Evolutionary conservation across 2,888 invertebrate genomes (phyloP), one percentile per base, ranked within the genome.

Genomic region (Pseudococcus longispinus): DNA sequence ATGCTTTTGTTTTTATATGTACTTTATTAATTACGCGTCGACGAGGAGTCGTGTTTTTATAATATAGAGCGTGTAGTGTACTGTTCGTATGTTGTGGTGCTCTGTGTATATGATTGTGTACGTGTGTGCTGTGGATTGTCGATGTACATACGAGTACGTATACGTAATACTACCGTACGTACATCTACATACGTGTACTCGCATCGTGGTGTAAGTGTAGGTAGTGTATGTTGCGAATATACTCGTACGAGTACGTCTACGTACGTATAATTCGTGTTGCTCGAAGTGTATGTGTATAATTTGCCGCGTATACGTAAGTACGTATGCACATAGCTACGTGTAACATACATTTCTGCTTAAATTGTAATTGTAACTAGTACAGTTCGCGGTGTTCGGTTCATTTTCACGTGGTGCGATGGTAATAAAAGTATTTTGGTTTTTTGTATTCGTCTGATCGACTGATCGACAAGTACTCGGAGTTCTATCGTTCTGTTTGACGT

Each of bases 11-110:
- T 74, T 74, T 74, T 32, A 23, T 55, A 26, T 29, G 18, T 29
- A 20, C 42, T 80, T 42, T 80, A 80, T 80, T 80, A 80, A 80
- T 80, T 80, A 80, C 37, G 37, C 42, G 77, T 80, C 77, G 77
- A 80, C 42, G 77, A 80, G 77, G 42, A 29, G 77, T 42, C 23
- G 42, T 42, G 77, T 37, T 42, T 80, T 70, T 70, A 18, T 70
- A 70, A 32, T 32, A 18, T 70, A 29, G 77, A 42, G 77, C 77
- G 77, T 80, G 42, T 80, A 42, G 2, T 1, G 29, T 42, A 42
- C 29, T 13, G 5, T 70, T 70, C 29, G 29, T 74, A 26, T 70
- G 11, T 70, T 18, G 26, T 70, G 29, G 51, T 51, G 51, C 1
- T 23, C 4, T 65, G 26, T 26, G 18, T 2, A 32, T 18, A 32